Percentiles rank a stretch among this genome's conserved stretches.
phyloP scores from a whole-genome alignment of 2,888 invertebrate species.

The Chrysolina oricalcia region DNA sequence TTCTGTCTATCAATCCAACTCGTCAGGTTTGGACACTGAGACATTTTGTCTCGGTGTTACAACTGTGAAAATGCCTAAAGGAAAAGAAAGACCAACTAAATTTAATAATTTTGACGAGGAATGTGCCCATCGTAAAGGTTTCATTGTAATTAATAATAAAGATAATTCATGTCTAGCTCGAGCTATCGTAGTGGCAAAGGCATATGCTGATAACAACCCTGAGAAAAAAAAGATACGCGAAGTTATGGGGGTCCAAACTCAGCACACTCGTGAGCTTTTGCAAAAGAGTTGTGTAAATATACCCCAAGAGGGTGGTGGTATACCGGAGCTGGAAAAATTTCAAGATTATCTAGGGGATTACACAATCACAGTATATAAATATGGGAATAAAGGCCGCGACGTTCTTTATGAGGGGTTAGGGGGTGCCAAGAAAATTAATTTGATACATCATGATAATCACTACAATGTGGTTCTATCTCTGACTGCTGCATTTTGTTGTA shows the following conservation, averaged over 20 bases:
- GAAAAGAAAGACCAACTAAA: no score
- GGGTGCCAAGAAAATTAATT: not conserved
- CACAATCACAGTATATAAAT: no score
- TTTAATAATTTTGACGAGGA: no score
- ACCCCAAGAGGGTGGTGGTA: no score
- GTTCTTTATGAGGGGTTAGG: no score
- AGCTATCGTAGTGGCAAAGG: slow-evolving; percentile 28
- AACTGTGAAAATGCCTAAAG: no score
- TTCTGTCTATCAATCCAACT: slow-evolving; percentile 6
- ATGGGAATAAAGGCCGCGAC: no score
- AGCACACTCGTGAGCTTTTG: slow-evolving; percentile 33
- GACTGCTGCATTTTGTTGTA: slow-evolving; percentile 39
- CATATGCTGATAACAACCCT: slow-evolving; percentile 38
- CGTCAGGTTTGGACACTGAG: no score
- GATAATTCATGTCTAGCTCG: slow-evolving; percentile 46
- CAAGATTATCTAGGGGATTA: no score
- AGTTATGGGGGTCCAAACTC: slow-evolving; percentile 37
- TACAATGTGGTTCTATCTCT: slow-evolving; percentile 40
- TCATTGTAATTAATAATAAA: slow-evolving; percentile 42
- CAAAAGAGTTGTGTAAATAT: no score
- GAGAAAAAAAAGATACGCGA: slow-evolving; percentile 35
- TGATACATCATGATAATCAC: slow-evolving; percentile 34
- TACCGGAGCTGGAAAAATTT: no score
- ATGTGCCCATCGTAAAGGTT: slow-evolving; percentile 34
- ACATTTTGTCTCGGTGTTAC: no score